Percentiles rank a stretch among this genome's conserved stretches.
Conservation (phyloP, 2,113 vertebrate species). For the Orientallactaga bullata region DNA sequence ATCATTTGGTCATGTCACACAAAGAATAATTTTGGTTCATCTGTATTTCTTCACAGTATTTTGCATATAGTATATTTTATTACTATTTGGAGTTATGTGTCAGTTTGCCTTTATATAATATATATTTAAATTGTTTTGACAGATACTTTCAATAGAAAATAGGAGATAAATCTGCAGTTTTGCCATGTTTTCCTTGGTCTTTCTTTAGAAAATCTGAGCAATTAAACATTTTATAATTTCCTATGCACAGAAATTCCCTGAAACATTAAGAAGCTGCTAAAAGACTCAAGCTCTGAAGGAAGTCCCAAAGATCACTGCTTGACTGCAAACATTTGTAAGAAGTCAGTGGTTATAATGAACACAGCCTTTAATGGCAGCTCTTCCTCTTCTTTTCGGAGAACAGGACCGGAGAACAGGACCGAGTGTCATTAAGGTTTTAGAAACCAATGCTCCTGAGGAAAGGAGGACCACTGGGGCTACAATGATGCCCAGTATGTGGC, state of each 20-base stretch:
- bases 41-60: constrained; percentile 12
- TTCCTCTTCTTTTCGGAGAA: constrained; percentile 65
- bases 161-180: constrained; percentile 20
- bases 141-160: constrained; percentile 56
- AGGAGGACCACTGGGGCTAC: constrained; percentile 79
- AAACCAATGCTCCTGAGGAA: constrained; percentile 81
- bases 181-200: constrained; percentile 37
- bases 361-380: constrained; percentile 68
- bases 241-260: constrained; percentile 52
- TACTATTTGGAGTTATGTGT: constrained; percentile 20
- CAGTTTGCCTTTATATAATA: constrained; percentile 61
- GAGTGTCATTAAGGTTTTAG: constrained; percentile 82
- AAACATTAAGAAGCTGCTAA: constrained; percentile 46
- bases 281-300: constrained; percentile 65
- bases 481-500: constrained; percentile 80
- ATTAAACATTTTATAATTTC: constrained; percentile 56
- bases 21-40: constrained; percentile 49
- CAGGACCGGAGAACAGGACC: too few relatives aligned
- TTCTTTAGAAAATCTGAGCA: constrained; percentile 3
- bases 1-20: constrained; percentile 60
- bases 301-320: constrained; percentile 66
- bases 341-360: constrained; percentile 62
- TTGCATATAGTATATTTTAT: constrained; percentile 33
- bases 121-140: constrained; percentile 62
- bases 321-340: constrained; percentile 63